Evolutionary conservation across 1,140 invertebrate species (phyloP), one percentile per base, ranked within the genome.

Genomic region (Linepithema humile): DNA sequence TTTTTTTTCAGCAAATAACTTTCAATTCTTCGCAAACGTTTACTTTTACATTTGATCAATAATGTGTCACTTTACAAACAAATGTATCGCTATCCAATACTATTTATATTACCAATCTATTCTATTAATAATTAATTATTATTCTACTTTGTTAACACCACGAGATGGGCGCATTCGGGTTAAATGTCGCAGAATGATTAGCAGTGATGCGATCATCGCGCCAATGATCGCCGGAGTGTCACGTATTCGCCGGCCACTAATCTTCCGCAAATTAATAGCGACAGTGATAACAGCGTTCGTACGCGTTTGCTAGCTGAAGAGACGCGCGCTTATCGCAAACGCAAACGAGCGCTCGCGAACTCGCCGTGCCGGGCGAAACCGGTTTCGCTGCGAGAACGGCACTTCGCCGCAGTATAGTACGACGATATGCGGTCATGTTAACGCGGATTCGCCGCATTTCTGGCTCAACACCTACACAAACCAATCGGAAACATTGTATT

Each of bases 201-300:
- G 6, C 26, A 12, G 2, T 23, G 6, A 29, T 26, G 6, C 26
- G 40, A 64, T 48, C n/a, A 60, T 59, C 35, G 23, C 55, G 43
- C 10, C 57, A 38, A 62, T 74, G 26, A 3, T 77, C 59, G 74
- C 17, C 50, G 17, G n/a, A 65, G 20, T 29, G 40, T 48, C 40
- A 40, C 40, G 29, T 6, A 35, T 45, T 45, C 55, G 26, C 17
- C 70, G 53, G 53, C 17, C 55, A 20, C 53, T 75, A 75, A 75
- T 75, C 72, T 64, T 10, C 40, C 40, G 60, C 45, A 50, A 77
- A 77, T 77, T 77, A 77, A 53, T 65, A 65, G 74, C 20, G 59
- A 77, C 73, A 50, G 65, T 48, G 73, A 77, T 77, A 77, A 77
- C 40, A 62, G 38, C 40, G 32, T 40, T 23, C 6, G 73, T 23